Base-by-base conservation (phyloP, 2,888 invertebrate species). In the Mesopsocus fuscifrons region DNA sequence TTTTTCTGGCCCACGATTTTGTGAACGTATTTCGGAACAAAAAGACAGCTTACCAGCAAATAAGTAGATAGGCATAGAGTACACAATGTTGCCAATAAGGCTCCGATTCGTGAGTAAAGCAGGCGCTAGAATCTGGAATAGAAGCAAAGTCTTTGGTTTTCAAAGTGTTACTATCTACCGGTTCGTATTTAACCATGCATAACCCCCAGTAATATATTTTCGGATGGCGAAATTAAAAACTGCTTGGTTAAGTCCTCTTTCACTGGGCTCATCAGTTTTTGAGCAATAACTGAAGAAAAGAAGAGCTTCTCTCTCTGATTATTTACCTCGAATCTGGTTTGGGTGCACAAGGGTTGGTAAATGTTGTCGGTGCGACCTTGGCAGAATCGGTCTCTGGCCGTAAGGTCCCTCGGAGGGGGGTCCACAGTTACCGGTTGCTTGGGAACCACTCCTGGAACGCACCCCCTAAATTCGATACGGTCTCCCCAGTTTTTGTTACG, bases 311-410 rank as follows among this genome's bases (percentile, higher is more conserved):
- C n/a, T n/a, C n/a, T n/a, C n/a, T n/a, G n/a, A n/a, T n/a, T n/a
- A n/a, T n/a, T n/a, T n/a, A 26, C 26, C n/a, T 42, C 32, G 35
- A 47, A 43, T 13, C 41, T 46, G 26, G 46, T 3, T 18, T 63
- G 53, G 46, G 59, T 57, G 55, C 65, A 65, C 49, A 64, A 64
- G 23, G 62, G 59, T 11, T 55, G 56, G 46, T 62, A 62, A 20
- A 62, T 60, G 44, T 58, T 32, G 22, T 32, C 40, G 18, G 43
- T 58, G 50, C 59, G 56, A 43, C 57, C 55, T 32, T 55, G 51
- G 50, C 65, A 66, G 48, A 66, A 64, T 22, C 54, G 55, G 40
- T 61, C 52, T 34, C 61, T 53, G 23, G 51, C 52, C 38, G 58
- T 56, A 51, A 65, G 65, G 42, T 59, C 55, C 41, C 54, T 53